phyloP scores from a whole-genome alignment of 2,888 invertebrate species.

The Carterocephalus palaemon region DNA sequence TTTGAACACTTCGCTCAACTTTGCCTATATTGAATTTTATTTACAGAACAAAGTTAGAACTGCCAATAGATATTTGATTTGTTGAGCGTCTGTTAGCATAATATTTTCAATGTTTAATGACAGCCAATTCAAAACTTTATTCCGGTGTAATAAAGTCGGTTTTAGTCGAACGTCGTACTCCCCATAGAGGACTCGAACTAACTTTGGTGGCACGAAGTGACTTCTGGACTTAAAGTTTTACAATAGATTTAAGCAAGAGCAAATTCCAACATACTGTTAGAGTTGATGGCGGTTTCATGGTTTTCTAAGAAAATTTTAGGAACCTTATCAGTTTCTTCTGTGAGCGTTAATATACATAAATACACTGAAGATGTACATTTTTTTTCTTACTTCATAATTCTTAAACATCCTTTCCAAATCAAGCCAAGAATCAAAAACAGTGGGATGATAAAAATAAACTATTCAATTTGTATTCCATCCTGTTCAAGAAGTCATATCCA shows the following conservation, averaged over 20 bases:
- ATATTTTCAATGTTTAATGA: constrained; percentile 5
- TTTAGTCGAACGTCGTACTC: not conserved
- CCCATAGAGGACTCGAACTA: constrained; percentile 1
- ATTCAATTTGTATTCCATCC: no score
- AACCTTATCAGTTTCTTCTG: constrained; percentile 1
- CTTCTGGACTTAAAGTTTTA: constrained; percentile 28
- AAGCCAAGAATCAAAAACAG: no score
- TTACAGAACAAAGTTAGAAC: constrained; percentile 23
- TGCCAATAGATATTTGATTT: constrained; percentile 25
- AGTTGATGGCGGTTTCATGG: constrained; percentile 7
- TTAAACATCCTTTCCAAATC: no score
- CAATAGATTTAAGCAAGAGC: constrained; percentile 27
- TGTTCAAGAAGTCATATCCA: no score
- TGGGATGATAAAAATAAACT: no score
- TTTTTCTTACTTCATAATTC: no score
- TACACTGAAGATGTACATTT: no score
- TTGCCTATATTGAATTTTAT: constrained; percentile 25
- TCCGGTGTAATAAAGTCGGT: not conserved
- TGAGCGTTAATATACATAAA: no score
- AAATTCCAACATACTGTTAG: constrained; percentile 19
- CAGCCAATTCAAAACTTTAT: constrained; percentile 2
- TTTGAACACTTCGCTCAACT: constrained; percentile 7
- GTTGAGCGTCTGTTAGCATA: constrained; percentile 19
- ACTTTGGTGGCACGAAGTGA: constrained; percentile 14
- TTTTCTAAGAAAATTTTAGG: constrained; percentile 4